Percentiles rank a stretch among this genome's conserved stretches.
These are phyloP conservation scores for Tragelaphus eurycerus DNA, from an alignment of 2,797 vertebrate species.

Conservation along the genomic window DNA sequence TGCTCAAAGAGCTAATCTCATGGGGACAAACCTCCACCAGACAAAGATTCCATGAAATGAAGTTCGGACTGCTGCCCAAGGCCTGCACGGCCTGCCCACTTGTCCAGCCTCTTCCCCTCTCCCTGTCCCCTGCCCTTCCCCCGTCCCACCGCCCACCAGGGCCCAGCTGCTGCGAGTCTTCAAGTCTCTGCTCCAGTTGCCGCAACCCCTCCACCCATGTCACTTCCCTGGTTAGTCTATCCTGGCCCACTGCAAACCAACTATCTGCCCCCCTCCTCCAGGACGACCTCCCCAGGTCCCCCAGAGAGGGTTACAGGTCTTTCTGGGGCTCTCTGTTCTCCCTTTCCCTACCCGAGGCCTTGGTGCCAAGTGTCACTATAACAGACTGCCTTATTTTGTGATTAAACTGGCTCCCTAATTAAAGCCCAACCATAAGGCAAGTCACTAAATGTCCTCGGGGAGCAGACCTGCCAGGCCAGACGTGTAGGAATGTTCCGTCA, in stretches of 20 bases:
- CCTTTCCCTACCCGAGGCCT: background rate
- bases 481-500: rapidly evolving
- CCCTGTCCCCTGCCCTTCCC: background rate
- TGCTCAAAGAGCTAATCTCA: background rate
- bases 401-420: background rate
- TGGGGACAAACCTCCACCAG: background rate
- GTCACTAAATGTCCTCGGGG: background rate
- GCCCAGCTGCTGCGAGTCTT: rapidly evolving
- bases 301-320: background rate
- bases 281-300: rapidly evolving
- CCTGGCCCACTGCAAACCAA: rapidly evolving
- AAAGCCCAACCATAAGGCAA: background rate
- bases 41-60: rapidly evolving
- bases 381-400: background rate
- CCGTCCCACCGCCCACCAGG: rapidly evolving
- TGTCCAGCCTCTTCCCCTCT: background rate
- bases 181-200: rapidly evolving
- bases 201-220: rapidly evolving
- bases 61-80: background rate
- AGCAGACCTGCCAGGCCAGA: background rate
- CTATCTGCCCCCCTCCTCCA: background rate
- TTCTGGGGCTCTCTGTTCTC: background rate
- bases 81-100: rapidly evolving
- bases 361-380: rapidly evolving
- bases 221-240: rapidly evolving